Evolutionary conservation across 2,113 vertebrate species (phyloP).

Genomic region (Benitochromis conjunctus): DNA sequence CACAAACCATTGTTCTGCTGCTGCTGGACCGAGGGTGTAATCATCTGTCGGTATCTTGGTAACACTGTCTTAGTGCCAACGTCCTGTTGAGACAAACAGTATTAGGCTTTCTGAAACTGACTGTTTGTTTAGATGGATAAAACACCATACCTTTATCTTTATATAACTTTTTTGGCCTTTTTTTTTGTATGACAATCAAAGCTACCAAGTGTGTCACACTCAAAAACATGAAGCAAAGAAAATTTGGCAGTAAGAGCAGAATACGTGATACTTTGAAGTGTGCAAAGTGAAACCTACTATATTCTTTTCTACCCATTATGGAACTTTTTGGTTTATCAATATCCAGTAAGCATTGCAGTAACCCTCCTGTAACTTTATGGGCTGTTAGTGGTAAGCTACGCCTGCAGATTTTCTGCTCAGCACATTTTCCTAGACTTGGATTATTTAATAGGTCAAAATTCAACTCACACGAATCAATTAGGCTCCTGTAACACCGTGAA

Average conservation of each 20-base stretch:
- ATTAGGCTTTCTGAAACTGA: neutral
- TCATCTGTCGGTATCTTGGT: neutral
- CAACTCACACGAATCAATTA: neutral
- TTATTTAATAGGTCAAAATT: neutral
- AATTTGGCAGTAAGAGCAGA: neutral
- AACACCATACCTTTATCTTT: neutral
- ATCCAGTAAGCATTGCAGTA: neutral
- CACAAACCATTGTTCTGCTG: conserved; percentile 15
- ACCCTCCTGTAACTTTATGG: neutral
- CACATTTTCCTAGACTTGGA: neutral
- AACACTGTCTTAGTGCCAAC: neutral
- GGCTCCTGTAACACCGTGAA: neutral
- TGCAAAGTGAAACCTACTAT: neutral
- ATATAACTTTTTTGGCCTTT: neutral
- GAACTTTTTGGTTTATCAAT: neutral
- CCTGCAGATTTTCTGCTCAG: neutral
- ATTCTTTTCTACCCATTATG: neutral
- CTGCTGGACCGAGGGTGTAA: neutral
- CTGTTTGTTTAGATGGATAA: conserved; percentile 10
- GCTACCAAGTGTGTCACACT: neutral
- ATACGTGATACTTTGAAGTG: neutral
- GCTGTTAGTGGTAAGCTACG: neutral
- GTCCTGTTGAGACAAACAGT: neutral
- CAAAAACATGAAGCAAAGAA: neutral
- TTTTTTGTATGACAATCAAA: neutral